These are phyloP conservation scores for Drosophila prolongata DNA, from an alignment of 2,888 invertebrate species.

Conservation along the genomic window DNA sequence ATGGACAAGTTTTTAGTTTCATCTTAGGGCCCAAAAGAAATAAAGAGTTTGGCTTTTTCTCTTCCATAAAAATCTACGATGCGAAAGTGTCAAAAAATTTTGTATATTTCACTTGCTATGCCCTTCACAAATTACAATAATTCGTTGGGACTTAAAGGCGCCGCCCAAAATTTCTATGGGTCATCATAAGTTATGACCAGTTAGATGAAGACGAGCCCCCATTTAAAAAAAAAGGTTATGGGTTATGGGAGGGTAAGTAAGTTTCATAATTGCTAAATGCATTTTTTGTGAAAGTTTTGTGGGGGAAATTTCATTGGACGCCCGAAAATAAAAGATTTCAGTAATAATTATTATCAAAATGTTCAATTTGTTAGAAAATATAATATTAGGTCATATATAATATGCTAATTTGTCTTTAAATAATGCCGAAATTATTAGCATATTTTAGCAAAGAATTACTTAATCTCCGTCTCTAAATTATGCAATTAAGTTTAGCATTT, in stretches of 20 bases:
- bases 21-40: conserved; percentile 29
- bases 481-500: conserved; percentile 8
- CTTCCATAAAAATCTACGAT: conserved; percentile 49
- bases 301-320: neutral
- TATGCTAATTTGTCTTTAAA: neutral
- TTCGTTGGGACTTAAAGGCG: conserved; percentile 46
- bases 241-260: conserved; percentile 26
- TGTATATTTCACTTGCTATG: conserved; percentile 44
- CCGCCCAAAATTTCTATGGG: conserved; percentile 29
- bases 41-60: conserved; percentile 17
- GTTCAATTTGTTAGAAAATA: neutral
- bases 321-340: neutral
- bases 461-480: conserved; percentile 4
- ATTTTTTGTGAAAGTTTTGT: conserved; percentile 20
- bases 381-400: neutral
- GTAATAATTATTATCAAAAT: too few relatives aligned
- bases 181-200: conserved; percentile 22
- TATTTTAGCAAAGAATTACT: neutral
- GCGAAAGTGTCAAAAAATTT: conserved; percentile 68
- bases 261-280: neutral
- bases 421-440: neutral
- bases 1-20: conserved; percentile 66
- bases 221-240: conserved; percentile 16
- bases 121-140: conserved; percentile 66
- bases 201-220: conserved; percentile 39